Percentiles rank a stretch among this genome's conserved stretches.
Evolutionary conservation across 1,140 invertebrate genomes (phyloP).

Genomic region (Teleogryllus occipitalis): DNA sequence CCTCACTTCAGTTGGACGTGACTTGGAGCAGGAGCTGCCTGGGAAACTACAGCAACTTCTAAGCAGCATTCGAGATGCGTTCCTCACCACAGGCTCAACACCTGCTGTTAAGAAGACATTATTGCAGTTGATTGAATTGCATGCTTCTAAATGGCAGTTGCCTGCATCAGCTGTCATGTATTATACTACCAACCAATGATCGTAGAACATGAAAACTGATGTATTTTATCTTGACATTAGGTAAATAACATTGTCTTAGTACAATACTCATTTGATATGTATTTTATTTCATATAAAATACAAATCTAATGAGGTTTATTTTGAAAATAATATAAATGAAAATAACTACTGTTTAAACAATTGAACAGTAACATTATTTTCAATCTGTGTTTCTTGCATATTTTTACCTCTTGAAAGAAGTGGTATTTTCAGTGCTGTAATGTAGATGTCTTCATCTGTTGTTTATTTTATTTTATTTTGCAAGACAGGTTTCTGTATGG

Average conservation of each 20-base stretch:
- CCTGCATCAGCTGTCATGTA: conserved; percentile 79
- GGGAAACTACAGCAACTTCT: conserved; percentile 67
- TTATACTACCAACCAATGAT: conserved; percentile 40
- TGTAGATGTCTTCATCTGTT: neutral
- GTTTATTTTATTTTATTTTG: neutral
- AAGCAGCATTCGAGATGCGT: conserved; percentile 70
- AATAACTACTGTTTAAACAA: neutral
- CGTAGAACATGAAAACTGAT: neutral
- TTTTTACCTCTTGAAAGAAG: neutral
- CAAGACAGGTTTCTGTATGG: neutral
- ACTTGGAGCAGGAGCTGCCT: conserved; percentile 72
- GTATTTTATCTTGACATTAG: neutral
- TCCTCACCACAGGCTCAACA: conserved; percentile 59
- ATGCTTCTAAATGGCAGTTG: conserved; percentile 80
- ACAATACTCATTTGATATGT: conserved; percentile 1
- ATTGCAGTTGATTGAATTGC: conserved; percentile 78
- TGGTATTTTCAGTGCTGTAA: neutral
- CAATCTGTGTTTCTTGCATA: neutral
- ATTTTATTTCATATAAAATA: neutral
- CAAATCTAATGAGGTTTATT: neutral
- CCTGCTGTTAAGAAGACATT: conserved; percentile 66
- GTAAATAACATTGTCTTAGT: neutral
- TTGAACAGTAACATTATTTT: neutral
- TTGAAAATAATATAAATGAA: neutral
- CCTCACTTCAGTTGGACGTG: conserved; percentile 73